A percentile compares a stretch with the other conserved stretches of the same genome.
Conservation (phyloP, 2,797 vertebrate genomes). For the Sandelia bainsii region DNA sequence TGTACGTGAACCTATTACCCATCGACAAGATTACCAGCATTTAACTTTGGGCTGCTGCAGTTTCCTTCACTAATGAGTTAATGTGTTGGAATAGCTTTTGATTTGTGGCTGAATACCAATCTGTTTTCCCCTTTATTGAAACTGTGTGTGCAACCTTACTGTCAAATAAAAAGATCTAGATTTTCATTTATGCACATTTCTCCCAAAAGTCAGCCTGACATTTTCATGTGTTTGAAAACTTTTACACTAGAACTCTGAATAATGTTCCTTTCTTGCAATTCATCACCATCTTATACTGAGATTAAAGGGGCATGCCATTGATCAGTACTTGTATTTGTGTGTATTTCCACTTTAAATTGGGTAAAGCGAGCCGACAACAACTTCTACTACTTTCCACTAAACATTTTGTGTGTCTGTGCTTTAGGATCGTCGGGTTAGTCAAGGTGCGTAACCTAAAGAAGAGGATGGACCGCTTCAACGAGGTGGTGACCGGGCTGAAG, state of each 20-base stretch:
- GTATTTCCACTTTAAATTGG: too few species aligned
- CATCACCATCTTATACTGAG: background rate
- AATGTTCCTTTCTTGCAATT: background rate
- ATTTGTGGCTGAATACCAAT: background rate
- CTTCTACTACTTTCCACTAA: background rate
- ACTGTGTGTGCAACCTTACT: too few species aligned
- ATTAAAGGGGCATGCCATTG: background rate
- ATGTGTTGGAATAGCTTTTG: background rate
- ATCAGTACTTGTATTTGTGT: too few species aligned
- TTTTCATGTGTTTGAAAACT: background rate
- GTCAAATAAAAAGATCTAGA: background rate
- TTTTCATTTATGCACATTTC: background rate
- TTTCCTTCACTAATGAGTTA: background rate
- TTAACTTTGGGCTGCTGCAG: background rate
- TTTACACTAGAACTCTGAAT: background rate
- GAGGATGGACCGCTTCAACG: conserved; percentile 90
- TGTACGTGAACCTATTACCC: conserved; percentile 1
- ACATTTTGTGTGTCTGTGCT: background rate
- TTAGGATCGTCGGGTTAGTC: conserved; percentile 93
- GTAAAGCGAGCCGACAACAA: too few species aligned
- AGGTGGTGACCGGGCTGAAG: conserved; percentile 92
- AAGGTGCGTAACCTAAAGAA: conserved; percentile 91
- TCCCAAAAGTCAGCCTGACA: conserved; percentile 1
- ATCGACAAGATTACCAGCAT: background rate
- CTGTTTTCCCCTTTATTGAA: too few species aligned